A percentile compares a stretch with the other conserved stretches of the same genome.
Conservation (phyloP, 2,113 vertebrate genomes). For the Pedetes capensis region DNA sequence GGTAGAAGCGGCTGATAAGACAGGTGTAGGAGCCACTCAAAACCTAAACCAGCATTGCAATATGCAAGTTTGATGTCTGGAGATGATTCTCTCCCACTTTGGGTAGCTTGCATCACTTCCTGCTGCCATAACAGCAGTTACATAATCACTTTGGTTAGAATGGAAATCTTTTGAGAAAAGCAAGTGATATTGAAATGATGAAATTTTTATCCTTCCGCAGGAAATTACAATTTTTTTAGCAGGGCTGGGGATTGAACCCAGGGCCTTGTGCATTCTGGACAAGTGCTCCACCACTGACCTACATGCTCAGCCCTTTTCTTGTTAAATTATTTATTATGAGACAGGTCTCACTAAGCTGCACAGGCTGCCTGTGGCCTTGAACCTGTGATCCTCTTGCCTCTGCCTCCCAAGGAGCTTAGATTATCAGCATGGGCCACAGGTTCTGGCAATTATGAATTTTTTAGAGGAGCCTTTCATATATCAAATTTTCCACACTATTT, state of each 20-base stretch:
- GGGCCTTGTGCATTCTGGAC: too few species aligned
- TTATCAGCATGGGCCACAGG: too few species aligned
- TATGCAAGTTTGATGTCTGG: accelerated
- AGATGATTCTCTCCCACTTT: neutral
- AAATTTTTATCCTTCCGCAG: neutral
- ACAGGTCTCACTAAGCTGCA: too few species aligned
- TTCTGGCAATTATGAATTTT: too few species aligned
- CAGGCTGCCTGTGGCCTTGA: too few species aligned
- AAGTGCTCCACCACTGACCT: too few species aligned
- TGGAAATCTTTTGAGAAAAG: neutral
- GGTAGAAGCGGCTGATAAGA: neutral
- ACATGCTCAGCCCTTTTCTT: too few species aligned
- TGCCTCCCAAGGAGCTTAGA: too few species aligned
- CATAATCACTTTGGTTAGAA: neutral
- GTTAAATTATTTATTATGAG: too few species aligned
- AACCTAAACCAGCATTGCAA: accelerated
- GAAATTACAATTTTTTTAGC: too few species aligned
- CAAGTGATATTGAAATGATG: neutral
- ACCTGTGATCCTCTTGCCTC: too few species aligned
- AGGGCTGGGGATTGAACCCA: too few species aligned
- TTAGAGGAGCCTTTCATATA: neutral
- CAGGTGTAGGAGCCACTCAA: accelerated
- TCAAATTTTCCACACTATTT: neutral
- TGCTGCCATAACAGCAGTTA: neutral
- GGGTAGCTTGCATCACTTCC: neutral